phyloP scores from a whole-genome alignment of 2,888 invertebrate genomes.

The Oegoconia quadripuncta region DNA sequence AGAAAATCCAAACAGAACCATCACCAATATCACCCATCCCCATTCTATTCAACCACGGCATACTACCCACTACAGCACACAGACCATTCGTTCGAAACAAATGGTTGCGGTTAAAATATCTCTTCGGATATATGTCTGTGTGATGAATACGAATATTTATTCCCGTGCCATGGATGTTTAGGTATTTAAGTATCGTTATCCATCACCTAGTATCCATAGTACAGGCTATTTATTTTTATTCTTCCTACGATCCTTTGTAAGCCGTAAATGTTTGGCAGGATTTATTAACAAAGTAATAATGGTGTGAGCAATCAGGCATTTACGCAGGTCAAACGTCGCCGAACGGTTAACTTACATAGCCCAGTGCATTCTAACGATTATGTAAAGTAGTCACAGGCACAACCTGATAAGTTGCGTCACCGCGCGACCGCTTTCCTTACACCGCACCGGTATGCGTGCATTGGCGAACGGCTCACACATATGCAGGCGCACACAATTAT shows the following conservation, averaged over 20 bases:
- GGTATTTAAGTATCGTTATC: no score
- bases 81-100: no score
- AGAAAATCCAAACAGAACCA: no score
- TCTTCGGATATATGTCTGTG: no score
- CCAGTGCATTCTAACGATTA: slow-evolving; percentile 13
- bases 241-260: background rate
- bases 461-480: background rate
- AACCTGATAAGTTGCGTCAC: slow-evolving; percentile 11
- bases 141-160: no score
- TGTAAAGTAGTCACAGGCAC: slow-evolving; percentile 11
- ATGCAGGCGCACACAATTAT: background rate
- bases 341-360: background rate
- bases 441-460: background rate
- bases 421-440: slow-evolving; percentile 5
- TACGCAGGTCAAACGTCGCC: background rate
- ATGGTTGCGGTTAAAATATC: no score
- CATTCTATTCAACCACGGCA: no score
- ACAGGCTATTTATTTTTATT: no score
- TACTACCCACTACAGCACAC: no score
- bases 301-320: background rate
- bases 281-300: background rate
- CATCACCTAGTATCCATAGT: no score
- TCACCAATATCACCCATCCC: no score
- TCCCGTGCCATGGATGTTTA: no score
- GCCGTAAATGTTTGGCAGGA: background rate